Evolutionary conservation across 1,140 invertebrate genomes (phyloP).

Genomic region (Augochlora pura): DNA sequence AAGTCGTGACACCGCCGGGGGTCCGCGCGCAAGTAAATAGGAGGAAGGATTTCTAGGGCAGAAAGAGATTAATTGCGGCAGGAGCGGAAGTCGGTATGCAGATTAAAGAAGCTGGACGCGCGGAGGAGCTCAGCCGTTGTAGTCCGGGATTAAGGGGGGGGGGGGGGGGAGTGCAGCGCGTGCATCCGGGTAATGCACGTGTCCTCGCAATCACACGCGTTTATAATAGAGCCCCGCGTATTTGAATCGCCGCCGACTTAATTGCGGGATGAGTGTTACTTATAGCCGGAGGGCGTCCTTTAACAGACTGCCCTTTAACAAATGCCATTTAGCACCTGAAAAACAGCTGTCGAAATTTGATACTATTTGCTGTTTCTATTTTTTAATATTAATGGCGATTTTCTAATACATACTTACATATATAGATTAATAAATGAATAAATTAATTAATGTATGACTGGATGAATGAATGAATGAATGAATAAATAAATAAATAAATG

Average conservation of each 20-base stretch:
- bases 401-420: no score
- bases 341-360: no score
- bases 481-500: no score
- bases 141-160: constrained; percentile 47
- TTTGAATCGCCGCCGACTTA: constrained; percentile 65
- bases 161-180: not conserved
- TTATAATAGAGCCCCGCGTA: constrained; percentile 66
- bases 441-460: no score
- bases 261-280: constrained; percentile 69
- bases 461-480: no score
- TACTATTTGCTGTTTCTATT: no score
- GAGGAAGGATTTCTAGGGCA: not conserved
- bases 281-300: constrained; percentile 36
- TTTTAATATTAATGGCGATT: no score
- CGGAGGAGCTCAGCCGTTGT: constrained; percentile 33
- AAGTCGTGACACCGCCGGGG: no score
- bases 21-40: no score
- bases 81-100: constrained; percentile 29
- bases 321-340: no score
- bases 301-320: no score
- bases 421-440: no score
- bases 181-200: constrained; percentile 27
- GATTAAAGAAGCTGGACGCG: constrained; percentile 33
- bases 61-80: constrained; percentile 32
- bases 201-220: constrained; percentile 57